Percentiles rank a stretch among this genome's conserved stretches.
Evolutionary conservation across 2,113 vertebrate species (phyloP).

Genomic region (Brachyhypopomus gauderio): DNA sequence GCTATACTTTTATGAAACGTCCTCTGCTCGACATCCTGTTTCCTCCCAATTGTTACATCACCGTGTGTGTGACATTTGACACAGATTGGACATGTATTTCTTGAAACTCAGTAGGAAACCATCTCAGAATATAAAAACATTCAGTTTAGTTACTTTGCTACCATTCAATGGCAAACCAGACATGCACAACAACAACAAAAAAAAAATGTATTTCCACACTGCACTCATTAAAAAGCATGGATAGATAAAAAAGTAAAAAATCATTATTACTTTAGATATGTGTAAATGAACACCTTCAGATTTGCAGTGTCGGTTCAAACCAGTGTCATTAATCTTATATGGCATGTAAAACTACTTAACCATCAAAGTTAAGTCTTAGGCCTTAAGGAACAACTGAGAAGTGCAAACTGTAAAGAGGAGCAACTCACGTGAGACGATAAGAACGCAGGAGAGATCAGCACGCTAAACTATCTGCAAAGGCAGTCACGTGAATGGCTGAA

Average conservation of each 20-base stretch:
- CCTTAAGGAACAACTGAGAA: neutral
- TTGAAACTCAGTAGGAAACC: neutral
- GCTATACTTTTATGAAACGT: too few species aligned
- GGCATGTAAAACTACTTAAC: neutral
- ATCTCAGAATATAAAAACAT: neutral
- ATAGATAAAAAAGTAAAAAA: neutral
- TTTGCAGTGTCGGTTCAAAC: neutral
- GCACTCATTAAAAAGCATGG: neutral
- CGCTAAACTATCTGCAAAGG: slow-evolving; percentile 39
- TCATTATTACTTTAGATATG: neutral
- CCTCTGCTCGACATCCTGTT: too few species aligned
- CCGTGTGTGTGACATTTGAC: neutral
- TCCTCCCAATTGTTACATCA: neutral
- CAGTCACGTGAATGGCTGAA: slow-evolving; percentile 37
- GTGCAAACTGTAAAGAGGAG: slow-evolving; percentile 56
- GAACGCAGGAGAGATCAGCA: slow-evolving; percentile 40
- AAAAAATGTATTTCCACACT: neutral
- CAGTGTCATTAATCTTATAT: slow-evolving; percentile 6
- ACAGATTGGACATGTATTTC: slow-evolving; percentile 10
- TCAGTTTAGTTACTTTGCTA: neutral
- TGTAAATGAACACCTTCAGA: neutral
- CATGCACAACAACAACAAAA: slow-evolving; percentile 1
- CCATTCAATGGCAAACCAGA: neutral
- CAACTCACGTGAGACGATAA: slow-evolving; percentile 50
- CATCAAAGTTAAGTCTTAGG: neutral